Percentiles rank a stretch among this genome's conserved stretches.
Evolutionary conservation across 2,797 vertebrate genomes (phyloP).

Genomic region (Tinamus major): DNA sequence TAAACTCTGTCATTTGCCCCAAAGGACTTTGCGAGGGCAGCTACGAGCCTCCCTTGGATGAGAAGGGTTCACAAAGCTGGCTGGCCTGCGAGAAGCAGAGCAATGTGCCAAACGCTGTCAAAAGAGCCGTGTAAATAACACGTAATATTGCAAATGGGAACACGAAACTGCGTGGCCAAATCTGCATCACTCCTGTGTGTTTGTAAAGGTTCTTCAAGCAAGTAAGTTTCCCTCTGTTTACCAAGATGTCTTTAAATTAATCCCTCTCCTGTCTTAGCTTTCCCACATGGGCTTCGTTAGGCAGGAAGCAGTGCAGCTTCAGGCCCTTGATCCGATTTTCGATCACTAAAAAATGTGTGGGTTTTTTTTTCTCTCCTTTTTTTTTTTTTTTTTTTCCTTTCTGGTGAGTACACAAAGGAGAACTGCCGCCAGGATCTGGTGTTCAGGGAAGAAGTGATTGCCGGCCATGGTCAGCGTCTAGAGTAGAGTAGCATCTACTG

Average conservation of each 20-base stretch:
- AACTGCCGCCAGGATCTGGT: not conserved
- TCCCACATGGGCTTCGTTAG: not conserved
- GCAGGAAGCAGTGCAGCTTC: not conserved
- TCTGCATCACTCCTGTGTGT: not conserved
- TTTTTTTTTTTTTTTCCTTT: too few species aligned
- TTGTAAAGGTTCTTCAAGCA: not conserved
- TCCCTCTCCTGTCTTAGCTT: fast-evolving
- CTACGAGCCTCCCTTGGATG: not conserved
- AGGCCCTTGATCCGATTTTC: too few species aligned
- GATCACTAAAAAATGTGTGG: too few species aligned
- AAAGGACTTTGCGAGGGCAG: not conserved
- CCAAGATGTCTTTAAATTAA: not conserved
- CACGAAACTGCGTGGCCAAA: not conserved
- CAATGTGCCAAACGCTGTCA: not conserved
- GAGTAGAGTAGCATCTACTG: conserved; percentile 38
- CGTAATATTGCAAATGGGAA: not conserved
- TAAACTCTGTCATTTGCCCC: not conserved
- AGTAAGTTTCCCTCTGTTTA: not conserved
- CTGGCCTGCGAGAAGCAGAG: not conserved
- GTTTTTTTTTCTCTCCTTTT: too few species aligned
- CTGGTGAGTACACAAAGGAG: not conserved
- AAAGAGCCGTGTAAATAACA: not conserved
- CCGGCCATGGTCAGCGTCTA: not conserved
- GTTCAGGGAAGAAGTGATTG: not conserved
- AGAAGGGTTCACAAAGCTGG: not conserved